Percentiles rank a stretch among this genome's conserved stretches.
phyloP scores from a whole-genome alignment of 1,140 invertebrate species.

The Aphis gossypii region DNA sequence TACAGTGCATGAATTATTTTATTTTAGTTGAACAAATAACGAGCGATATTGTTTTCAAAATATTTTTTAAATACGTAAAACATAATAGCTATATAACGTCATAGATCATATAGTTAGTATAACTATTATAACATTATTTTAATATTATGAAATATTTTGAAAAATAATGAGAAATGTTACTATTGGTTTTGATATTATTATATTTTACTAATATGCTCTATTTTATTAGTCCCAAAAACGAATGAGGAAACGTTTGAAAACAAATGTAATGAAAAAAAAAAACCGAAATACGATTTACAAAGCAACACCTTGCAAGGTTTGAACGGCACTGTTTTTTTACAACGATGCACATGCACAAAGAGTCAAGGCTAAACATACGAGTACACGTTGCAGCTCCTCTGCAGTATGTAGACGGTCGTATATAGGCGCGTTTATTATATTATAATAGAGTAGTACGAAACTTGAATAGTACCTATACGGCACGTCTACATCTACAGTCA shows the following conservation, averaged over 20 bases:
- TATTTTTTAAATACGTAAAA: background rate
- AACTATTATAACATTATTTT: background rate
- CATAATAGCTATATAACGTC: background rate
- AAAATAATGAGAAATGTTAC: background rate
- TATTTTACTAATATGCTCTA: background rate
- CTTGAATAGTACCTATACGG: background rate
- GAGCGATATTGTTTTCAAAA: background rate
- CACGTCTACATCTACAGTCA: background rate
- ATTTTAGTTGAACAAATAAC: background rate
- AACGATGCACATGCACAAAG: slow-evolving; percentile 3
- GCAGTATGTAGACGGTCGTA: background rate
- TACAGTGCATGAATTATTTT: background rate
- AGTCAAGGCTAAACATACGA: background rate
- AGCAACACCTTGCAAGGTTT: background rate
- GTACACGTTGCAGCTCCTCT: background rate
- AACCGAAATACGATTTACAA: background rate
- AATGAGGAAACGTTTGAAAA: background rate
- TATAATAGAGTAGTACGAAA: background rate
- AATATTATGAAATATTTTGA: background rate
- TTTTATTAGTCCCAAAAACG: background rate
- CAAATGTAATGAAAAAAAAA: background rate
- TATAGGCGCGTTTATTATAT: background rate
- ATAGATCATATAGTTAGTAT: too few relatives aligned
- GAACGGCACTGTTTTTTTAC: background rate
- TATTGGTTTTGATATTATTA: background rate